Evolutionary conservation across 2,113 vertebrate species (phyloP).

Genomic region (Prunella fulvescens): DNA sequence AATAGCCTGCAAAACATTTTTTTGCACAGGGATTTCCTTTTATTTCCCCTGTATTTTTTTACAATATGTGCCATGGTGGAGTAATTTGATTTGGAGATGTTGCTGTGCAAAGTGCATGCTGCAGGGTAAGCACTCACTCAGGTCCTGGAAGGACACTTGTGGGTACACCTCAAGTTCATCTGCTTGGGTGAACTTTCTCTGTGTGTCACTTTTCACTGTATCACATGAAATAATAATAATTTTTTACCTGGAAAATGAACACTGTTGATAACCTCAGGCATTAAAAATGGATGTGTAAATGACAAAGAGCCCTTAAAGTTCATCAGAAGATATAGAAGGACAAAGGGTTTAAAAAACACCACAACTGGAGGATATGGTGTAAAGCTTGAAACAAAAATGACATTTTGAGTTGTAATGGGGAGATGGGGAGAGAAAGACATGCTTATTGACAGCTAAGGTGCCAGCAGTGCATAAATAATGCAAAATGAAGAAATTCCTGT

Average conservation of each 20-base stretch:
- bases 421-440: background rate
- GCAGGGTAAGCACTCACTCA: background rate
- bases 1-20: background rate
- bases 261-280: background rate
- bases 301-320: background rate
- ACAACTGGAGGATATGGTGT: rapidly evolving
- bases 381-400: background rate
- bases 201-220: background rate
- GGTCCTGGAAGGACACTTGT: background rate
- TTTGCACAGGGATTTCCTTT: background rate
- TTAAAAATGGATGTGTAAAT: background rate
- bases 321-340: background rate
- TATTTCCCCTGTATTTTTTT: background rate
- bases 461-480: background rate
- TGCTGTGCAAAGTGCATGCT: background rate
- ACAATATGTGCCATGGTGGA: background rate
- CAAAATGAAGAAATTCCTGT: background rate
- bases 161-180: background rate
- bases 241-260: background rate
- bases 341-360: background rate
- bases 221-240: background rate
- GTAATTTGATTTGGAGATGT: background rate
- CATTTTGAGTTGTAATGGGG: background rate
- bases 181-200: background rate
- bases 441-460: background rate